These are phyloP conservation scores for Drosophila quadrilineata DNA, from an alignment of 1,140 invertebrate genomes.

Conservation along the genomic window DNA sequence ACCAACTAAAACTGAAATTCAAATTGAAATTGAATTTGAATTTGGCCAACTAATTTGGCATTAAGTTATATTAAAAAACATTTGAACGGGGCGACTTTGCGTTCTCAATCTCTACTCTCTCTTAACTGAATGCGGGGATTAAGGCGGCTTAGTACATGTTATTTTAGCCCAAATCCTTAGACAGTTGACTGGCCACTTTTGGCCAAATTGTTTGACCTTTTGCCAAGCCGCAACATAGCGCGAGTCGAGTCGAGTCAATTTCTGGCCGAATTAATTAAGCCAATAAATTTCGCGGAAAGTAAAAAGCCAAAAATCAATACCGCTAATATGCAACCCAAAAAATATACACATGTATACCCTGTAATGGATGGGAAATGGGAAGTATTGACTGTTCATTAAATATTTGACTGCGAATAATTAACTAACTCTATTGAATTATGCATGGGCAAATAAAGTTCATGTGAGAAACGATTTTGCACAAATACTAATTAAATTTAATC, in stretches of 20 bases:
- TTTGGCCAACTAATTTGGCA: slow-evolving; percentile 35
- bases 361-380: too few species aligned
- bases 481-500: too few species aligned
- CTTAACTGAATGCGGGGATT: slow-evolving; percentile 19
- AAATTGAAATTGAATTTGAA: slow-evolving; percentile 53
- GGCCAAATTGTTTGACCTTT: slow-evolving; percentile 46
- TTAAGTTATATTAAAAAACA: slow-evolving; percentile 53
- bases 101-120: background rate
- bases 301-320: too few species aligned
- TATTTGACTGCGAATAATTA: background rate
- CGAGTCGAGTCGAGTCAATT: slow-evolving; percentile 16
- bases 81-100: slow-evolving; percentile 2
- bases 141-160: slow-evolving; percentile 41
- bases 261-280: slow-evolving; percentile 40
- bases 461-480: too few species aligned
- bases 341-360: too few species aligned
- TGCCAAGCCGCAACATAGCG: too few species aligned
- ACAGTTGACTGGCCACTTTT: too few species aligned
- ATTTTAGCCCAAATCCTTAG: too few species aligned
- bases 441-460: too few species aligned
- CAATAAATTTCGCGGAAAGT: slow-evolving; percentile 1
- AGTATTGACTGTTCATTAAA: too few species aligned
- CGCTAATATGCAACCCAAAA: too few species aligned
- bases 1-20: too few species aligned
- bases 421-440: background rate